These are phyloP conservation scores for Himalopsyche tibetana DNA, from an alignment of 2,888 invertebrate genomes.

Conservation along the genomic window DNA sequence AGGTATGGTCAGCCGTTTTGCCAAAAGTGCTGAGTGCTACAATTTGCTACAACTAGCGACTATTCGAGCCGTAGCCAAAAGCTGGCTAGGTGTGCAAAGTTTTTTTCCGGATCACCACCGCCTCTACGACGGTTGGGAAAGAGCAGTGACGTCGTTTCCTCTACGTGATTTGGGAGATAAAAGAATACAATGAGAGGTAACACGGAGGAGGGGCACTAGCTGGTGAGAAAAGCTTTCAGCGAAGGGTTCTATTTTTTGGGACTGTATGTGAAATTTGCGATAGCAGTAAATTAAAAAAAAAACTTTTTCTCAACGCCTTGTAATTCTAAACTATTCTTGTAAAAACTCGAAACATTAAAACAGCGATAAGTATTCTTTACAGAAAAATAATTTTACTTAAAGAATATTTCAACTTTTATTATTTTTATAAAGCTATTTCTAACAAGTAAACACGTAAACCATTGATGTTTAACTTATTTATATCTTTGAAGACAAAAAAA, in stretches of 20 bases:
- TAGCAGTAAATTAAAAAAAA: slow-evolving; percentile 3
- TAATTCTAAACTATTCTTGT: not conserved
- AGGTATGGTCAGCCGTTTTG: slow-evolving; percentile 43
- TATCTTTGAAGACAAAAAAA: not conserved
- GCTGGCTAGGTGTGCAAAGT: slow-evolving; percentile 16
- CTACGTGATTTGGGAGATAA: slow-evolving; percentile 43
- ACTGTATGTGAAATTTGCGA: slow-evolving; percentile 16
- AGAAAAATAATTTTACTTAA: too few species aligned
- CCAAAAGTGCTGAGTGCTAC: slow-evolving; percentile 24
- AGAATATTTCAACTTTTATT: too few species aligned
- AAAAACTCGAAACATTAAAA: too few species aligned
- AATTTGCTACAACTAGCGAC: not conserved
- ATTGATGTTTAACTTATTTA: not conserved
- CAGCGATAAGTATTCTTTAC: too few species aligned
- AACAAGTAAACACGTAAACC: too few species aligned
- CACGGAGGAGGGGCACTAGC: not conserved
- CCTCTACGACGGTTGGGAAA: slow-evolving; percentile 22
- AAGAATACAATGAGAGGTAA: slow-evolving; percentile 31
- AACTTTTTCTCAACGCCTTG: not conserved
- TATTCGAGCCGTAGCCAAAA: slow-evolving; percentile 2
- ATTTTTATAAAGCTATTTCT: too few species aligned
- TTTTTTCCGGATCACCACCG: slow-evolving; percentile 18
- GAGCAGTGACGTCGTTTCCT: slow-evolving; percentile 39
- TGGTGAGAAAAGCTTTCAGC: slow-evolving; percentile 5
- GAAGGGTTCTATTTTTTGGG: not conserved